phyloP scores from a whole-genome alignment of 2,113 vertebrate species.

The Ictalurus punctatus region DNA sequence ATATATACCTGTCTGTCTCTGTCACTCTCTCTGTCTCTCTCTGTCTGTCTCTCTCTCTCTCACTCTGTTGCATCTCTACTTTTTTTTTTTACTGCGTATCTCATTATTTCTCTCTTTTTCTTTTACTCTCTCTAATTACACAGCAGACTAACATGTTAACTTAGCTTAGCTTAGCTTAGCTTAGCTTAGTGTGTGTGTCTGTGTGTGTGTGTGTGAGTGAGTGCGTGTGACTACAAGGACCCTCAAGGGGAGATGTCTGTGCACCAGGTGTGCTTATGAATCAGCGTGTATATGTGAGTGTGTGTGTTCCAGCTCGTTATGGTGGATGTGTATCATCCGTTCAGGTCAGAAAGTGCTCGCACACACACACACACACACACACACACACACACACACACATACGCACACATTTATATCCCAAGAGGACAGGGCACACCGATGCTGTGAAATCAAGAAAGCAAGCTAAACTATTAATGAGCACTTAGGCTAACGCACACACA shows the following conservation, averaged over 20 bases:
- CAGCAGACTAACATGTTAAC: constrained; percentile 40
- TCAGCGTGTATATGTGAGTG: constrained; percentile 22
- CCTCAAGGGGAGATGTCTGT: constrained; percentile 57
- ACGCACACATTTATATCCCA: background rate
- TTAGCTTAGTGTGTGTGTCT: background rate
- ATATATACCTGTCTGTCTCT: too few relatives aligned
- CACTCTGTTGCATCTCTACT: background rate
- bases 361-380: constrained; percentile 7
- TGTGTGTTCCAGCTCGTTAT: constrained; percentile 8
- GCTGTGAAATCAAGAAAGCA: constrained; percentile 31
- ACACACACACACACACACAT: constrained; percentile 16
- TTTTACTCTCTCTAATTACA: constrained; percentile 70
- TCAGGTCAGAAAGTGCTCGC: background rate
- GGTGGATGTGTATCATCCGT: constrained; percentile 11
- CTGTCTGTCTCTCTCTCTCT: background rate
- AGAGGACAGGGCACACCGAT: constrained; percentile 26
- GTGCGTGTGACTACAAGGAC: constrained; percentile 34
- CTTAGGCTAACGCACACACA: constrained; percentile 28
- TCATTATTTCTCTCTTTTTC: constrained; percentile 26
- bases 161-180: too few relatives aligned
- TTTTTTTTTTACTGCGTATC: background rate
- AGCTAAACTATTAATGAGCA: constrained; percentile 49
- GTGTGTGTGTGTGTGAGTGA: background rate
- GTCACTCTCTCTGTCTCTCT: background rate
- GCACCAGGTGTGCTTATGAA: constrained; percentile 68